Base-by-base conservation (phyloP, 2,113 vertebrate genomes). In the Drymodes brunneopygia region DNA sequence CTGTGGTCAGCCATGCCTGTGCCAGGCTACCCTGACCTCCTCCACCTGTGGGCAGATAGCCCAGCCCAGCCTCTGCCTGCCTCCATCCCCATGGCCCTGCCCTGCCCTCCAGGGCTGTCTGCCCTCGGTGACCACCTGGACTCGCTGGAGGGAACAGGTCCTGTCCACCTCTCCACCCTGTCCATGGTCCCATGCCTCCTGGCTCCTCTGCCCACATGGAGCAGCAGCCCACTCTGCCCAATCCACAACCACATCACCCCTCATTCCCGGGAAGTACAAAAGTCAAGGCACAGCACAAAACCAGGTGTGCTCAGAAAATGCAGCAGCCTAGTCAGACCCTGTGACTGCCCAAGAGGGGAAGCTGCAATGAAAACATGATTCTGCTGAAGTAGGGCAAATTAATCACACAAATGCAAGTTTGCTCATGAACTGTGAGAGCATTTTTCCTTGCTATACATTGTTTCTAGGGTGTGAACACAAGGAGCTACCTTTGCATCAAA, bases 111-210 rank as follows among this genome's bases (percentile, higher is more conserved):
- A 20, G 20, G 54, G 72, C 75, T 19, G 35, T 21, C 65, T 44
- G 47, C 65, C 28, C n/a, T 5, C 0, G 1, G 53, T 25, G 61
- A 48, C 22, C 35, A 15, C 4, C 27, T 27, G 21, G 44, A 44
- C 22, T 14, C 0, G 0, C n/a, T 31, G 62, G 18, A 74, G 20
- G 24, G n/a, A 4, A 6, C 50, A 27, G 44, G 22, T 51, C 19
- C 56, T 60, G 17, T 28, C 23, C 2, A 13, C 27, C 12, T 80
- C 11, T 33, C 65, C 35, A n/a, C 3, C 6, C 21, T 36, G 27
- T 15, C 47, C 1, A 1, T 67, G 44, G 23, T 9, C 48, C 56
- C 38, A 8, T 6, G 54, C 5, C 42, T 54, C 25, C 31, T 17
- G 48, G 23, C 69, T 69, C 50, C 33, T 35, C 33, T 62, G 48